phyloP scores from a whole-genome alignment of 2,888 invertebrate genomes.

The Deilephila elpenor region DNA sequence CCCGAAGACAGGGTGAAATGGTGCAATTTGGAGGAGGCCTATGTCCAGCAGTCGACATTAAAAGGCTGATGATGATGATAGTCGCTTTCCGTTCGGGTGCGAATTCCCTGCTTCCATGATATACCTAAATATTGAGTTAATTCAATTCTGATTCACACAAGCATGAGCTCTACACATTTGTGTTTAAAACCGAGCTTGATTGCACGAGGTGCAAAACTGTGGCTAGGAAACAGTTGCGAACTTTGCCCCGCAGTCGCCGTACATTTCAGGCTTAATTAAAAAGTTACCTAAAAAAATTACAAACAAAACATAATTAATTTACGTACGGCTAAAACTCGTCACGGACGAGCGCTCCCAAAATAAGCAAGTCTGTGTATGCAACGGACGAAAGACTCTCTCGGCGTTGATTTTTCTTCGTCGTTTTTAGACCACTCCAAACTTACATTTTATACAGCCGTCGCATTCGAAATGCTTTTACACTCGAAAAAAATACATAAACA shows the following conservation, averaged over 20 bases:
- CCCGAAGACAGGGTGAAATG: too few species aligned
- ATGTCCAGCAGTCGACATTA: too few species aligned
- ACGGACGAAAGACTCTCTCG: background rate
- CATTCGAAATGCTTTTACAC: background rate
- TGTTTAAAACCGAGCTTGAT: too few species aligned
- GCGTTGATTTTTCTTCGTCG: background rate
- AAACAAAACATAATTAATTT: constrained; percentile 3
- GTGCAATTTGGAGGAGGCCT: too few species aligned
- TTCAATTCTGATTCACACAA: too few species aligned
- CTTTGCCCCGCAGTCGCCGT: background rate
- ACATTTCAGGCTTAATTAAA: background rate
- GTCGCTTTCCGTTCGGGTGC: too few species aligned
- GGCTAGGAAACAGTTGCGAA: too few species aligned
- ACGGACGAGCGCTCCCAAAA: background rate
- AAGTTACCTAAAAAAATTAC: background rate
- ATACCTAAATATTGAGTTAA: too few species aligned
- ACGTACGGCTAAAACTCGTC: background rate
- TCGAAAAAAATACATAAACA: constrained; percentile 2
- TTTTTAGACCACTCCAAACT: background rate
- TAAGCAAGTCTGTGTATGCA: background rate
- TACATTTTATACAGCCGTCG: background rate
- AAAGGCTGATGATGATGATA: too few species aligned
- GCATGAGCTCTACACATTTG: too few species aligned
- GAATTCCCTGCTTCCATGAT: too few species aligned
- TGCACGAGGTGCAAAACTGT: too few species aligned